Conservation (phyloP, 2,113 vertebrate genomes). For the Enhydra lutris region DNA sequence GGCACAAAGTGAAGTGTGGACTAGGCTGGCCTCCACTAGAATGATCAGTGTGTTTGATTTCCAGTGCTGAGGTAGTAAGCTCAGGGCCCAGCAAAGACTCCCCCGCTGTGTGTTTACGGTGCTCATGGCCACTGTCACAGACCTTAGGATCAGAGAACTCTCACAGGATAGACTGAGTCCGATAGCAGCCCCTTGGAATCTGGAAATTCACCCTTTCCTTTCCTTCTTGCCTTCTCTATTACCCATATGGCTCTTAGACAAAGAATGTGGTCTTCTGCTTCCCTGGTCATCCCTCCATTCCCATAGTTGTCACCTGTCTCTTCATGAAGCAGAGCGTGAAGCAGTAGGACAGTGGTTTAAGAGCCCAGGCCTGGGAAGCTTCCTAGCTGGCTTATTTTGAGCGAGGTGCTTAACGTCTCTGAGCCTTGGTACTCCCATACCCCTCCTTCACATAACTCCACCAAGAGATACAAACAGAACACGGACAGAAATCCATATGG, state of each 20-base stretch:
- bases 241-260: neutral
- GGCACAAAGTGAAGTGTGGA: neutral
- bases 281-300: neutral
- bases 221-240: neutral
- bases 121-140: neutral
- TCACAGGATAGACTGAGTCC: neutral
- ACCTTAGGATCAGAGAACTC: neutral
- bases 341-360: neutral
- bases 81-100: neutral
- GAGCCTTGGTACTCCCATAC: neutral
- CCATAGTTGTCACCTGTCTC: neutral
- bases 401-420: neutral
- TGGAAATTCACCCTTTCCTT: neutral
- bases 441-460: neutral
- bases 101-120: accelerated
- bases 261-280: neutral
- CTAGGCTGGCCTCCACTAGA: neutral
- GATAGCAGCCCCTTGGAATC: neutral
- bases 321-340: neutral
- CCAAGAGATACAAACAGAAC: neutral
- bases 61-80: neutral
- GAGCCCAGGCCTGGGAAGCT: neutral
- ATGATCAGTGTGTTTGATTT: neutral
- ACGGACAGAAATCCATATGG: neutral
- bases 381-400: neutral